Base-by-base conservation (phyloP, 2,797 vertebrate species). In the Scomberomorus guttatus region DNA sequence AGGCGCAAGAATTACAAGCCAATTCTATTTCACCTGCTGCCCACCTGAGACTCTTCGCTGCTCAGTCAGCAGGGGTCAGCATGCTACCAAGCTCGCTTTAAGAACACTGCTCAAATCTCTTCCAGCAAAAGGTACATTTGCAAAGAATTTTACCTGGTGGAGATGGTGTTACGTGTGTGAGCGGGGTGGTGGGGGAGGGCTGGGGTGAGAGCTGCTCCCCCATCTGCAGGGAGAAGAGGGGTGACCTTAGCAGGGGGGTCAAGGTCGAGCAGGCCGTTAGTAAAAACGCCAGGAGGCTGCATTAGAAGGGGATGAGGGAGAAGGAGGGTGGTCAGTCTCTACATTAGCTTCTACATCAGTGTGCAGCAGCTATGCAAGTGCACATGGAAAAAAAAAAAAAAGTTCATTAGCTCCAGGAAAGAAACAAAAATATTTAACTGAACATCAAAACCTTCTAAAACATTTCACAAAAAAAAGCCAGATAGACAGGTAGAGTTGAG, bases 191-290 rank as follows among this genome's bases (percentile, higher is more conserved):
- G 89, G 69, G 95, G 84, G 51, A 92, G 94, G 63, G 89, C 54
- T 39, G 83, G 76, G 5, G 92, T 72, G 5, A 88, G 52, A 54
- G 92, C 57, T 20, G 90, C 65, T 18, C 90, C 80, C 34, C 86
- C 89, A 18, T 97, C 96, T 0, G 89, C 87, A 69, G 92, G 87
- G 73, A 92, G 93, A 65, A 86, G 92, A 59, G 85, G 80, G 65
- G 89, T 88, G 85, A 83, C 79, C 91, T 95, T 97, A 84, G 90
- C 75, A 7, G 91, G 64, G 32, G 86, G 71, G 8, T 96, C 96
- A 37, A 86, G 91, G 88, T 96, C 95, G 44, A 95, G 89, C 82
- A 96, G 95, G 75, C 97, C 97, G 11, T 97, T 97, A 82, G 96
- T 94, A 93, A 96, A 87, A 80, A 94, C 89, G 32, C 92, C 91